Evolutionary conservation across 2,113 vertebrate genomes (phyloP).

Genomic region (Spea multiplicata): DNA sequence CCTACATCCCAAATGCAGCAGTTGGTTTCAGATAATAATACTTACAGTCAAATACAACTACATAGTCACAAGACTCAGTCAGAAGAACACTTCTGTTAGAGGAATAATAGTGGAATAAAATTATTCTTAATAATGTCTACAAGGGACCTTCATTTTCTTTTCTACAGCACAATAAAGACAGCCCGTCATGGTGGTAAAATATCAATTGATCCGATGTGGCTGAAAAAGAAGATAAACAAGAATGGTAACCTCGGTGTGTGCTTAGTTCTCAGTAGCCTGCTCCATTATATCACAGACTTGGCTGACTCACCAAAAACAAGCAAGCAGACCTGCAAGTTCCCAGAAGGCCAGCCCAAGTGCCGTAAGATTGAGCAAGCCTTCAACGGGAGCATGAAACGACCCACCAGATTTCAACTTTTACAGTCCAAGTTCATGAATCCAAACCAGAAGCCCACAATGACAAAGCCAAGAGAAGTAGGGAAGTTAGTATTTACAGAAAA

Average conservation of each 20-base stretch:
- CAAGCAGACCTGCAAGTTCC: slow-evolving; percentile 49
- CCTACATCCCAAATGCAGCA: too few species aligned
- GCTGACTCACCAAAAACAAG: slow-evolving; percentile 38
- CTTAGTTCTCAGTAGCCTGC: slow-evolving; percentile 76
- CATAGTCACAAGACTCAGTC: too few species aligned
- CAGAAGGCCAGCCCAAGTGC: slow-evolving; percentile 48
- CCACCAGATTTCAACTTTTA: slow-evolving; percentile 83
- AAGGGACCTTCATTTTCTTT: slow-evolving; percentile 65
- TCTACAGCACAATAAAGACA: slow-evolving; percentile 62
- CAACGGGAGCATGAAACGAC: slow-evolving; percentile 48
- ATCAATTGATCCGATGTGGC: slow-evolving; percentile 56
- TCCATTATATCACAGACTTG: slow-evolving; percentile 67
- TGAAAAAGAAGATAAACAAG: slow-evolving; percentile 74
- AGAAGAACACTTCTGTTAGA: too few species aligned
- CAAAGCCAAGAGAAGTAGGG: slow-evolving; percentile 78
- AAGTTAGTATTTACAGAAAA: slow-evolving; percentile 68
- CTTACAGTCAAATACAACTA: too few species aligned
- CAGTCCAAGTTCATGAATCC: slow-evolving; percentile 78
- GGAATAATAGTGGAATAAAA: slow-evolving; percentile 26
- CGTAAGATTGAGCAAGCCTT: slow-evolving; percentile 27
- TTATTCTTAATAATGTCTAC: slow-evolving; percentile 44
- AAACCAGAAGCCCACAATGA: slow-evolving; percentile 68
- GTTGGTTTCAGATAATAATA: too few species aligned
- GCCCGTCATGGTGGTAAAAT: slow-evolving; percentile 33
- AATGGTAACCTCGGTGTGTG: slow-evolving; percentile 61